Percentiles rank a stretch among this genome's conserved stretches.
phyloP scores from a whole-genome alignment of 2,113 vertebrate genomes.

The Nycticorax nycticorax region DNA sequence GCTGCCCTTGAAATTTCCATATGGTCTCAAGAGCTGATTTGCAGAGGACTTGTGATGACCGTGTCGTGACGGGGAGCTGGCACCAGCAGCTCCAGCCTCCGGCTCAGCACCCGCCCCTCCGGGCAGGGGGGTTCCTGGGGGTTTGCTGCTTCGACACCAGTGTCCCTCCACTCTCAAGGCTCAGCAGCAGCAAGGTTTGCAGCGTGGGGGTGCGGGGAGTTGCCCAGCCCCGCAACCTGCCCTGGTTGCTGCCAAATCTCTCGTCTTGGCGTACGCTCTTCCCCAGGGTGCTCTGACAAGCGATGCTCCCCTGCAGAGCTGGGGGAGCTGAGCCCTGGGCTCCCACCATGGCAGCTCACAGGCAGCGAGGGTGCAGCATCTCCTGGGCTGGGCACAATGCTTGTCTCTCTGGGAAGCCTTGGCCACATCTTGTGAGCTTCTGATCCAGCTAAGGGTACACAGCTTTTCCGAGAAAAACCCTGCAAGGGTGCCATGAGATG shows the following conservation, averaged over 20 bases:
- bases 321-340: background rate
- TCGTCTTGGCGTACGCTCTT: fast-evolving
- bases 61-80: fast-evolving
- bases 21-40: background rate
- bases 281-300: background rate
- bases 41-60: fast-evolving
- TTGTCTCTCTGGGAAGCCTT: background rate
- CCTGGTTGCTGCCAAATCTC: background rate
- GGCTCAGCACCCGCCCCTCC: background rate
- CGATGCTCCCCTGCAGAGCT: background rate
- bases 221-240: background rate
- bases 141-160: background rate
- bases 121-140: background rate
- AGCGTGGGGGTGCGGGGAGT: background rate
- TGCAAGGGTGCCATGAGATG: background rate
- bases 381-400: background rate
- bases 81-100: background rate
- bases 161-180: background rate
- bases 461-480: background rate
- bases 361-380: background rate
- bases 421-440: background rate
- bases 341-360: background rate
- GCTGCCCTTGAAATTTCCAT: background rate
- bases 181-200: background rate
- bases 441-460: background rate